phyloP scores from a whole-genome alignment of 1,140 invertebrate genomes.

The Caenorhabditis briggsae region DNA sequence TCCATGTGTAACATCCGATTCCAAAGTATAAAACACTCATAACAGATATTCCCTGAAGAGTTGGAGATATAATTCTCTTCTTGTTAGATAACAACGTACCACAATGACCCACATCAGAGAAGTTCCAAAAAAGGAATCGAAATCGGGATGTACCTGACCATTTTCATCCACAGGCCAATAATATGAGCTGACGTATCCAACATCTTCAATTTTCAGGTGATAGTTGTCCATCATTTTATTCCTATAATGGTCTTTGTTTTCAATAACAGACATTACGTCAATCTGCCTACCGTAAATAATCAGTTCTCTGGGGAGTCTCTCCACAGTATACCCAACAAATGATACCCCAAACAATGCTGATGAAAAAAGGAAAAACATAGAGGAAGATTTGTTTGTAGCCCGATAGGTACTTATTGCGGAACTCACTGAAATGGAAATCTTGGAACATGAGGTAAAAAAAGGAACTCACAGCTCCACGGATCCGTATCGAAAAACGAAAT shows the following conservation, averaged over 20 bases:
- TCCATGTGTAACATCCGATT: neutral
- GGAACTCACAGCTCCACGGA: neutral
- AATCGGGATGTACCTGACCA: neutral
- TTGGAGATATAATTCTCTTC: neutral
- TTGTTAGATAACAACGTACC: neutral
- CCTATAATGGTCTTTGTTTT: neutral
- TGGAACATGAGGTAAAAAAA: neutral
- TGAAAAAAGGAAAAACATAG: neutral
- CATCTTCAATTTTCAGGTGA: neutral
- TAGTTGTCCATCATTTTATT: slow-evolving; percentile 29
- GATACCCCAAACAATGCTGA: neutral
- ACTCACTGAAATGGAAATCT: neutral
- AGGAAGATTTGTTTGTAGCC: neutral
- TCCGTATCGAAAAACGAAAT: slow-evolving; percentile 20
- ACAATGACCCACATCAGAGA: neutral
- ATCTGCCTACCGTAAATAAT: neutral
- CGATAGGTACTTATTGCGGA: neutral
- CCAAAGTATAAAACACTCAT: neutral
- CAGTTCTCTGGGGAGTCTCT: slow-evolving; percentile 1
- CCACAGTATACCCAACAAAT: slow-evolving; percentile 30
- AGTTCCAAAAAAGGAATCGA: slow-evolving; percentile 20
- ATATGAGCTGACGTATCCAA: neutral
- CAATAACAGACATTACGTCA: neutral
- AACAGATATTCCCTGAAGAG: neutral
- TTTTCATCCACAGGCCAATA: neutral